Evolutionary conservation across 2,113 vertebrate genomes (phyloP).

Genomic region (Toxotes jaculatrix): DNA sequence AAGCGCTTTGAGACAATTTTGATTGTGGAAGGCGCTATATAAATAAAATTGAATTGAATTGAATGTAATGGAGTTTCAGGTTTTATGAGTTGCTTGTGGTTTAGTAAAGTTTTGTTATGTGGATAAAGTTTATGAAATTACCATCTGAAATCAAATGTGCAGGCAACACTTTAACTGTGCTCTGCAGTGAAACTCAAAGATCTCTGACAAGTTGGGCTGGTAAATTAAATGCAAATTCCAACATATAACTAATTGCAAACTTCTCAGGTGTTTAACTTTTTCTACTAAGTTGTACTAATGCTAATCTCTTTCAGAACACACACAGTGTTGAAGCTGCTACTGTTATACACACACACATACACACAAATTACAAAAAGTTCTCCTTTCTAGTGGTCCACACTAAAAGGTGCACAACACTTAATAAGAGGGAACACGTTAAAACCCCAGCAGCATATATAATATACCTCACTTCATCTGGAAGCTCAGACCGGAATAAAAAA

Average conservation of each 20-base stretch:
- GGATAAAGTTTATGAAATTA: not conserved
- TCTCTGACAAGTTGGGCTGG: not conserved
- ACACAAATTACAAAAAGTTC: rapidly evolving
- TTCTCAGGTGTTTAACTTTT: not conserved
- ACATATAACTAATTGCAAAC: not conserved
- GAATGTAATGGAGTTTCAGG: not conserved
- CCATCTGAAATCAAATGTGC: not conserved
- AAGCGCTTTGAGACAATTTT: no score
- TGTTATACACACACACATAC: not conserved
- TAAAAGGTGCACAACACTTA: slow-evolving; percentile 6
- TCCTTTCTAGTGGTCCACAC: not conserved
- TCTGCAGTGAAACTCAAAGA: not conserved
- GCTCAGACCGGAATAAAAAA: not conserved
- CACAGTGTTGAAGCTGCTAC: not conserved
- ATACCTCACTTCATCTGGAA: not conserved
- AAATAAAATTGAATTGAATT: no score
- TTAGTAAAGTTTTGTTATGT: not conserved
- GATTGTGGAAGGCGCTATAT: no score
- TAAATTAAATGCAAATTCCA: no score
- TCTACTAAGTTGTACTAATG: not conserved
- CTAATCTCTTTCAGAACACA: no score
- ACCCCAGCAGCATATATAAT: not conserved
- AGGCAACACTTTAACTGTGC: not conserved
- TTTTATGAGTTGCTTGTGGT: not conserved
- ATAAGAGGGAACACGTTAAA: not conserved